Evolutionary conservation across 2,888 invertebrate genomes (phyloP), one percentile per base, ranked within the genome.

Genomic region (Eristalis tenax): DNA sequence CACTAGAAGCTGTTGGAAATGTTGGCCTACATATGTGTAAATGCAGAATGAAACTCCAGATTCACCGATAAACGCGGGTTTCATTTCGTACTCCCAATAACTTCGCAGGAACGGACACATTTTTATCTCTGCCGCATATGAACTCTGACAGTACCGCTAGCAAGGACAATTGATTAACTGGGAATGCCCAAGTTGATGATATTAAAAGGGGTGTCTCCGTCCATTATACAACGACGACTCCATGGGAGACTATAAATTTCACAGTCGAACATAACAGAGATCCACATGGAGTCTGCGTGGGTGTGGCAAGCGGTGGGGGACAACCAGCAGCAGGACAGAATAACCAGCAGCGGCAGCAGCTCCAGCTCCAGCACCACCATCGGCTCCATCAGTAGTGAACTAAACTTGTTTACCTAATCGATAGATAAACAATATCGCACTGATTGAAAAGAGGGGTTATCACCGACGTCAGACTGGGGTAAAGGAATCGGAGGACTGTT

Each of bases 391-490:
- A 56, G 68, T 68, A 83, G 66, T 87, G 87, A 83, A 79, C 83
- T 57, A 79, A 83, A 80, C 79, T 83, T 87, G 87, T 87, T 87
- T 87, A 87, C 83, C 66, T 87, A 87, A 83, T 87, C 76, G 83
- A 76, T 69, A 71, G 87, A 83, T 83, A 87, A 87, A 83, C 83
- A 87, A 87, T 83, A 83, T 87, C 75, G 56, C 50, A 57, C 83
- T 75, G 80, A 87, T 83, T 87, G 79, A 71, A 87, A 69, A 56
- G 26, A 57, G 23, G 69, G 57, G 40, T 22, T 59, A 28, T 66
- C 22, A 15, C 18, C 65, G 66, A 66, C 64, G 66, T 63, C 43
- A 56, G 40, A 57, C 11, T 56, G 63, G 28, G 69, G 38, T 69
- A 26, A 40, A 43, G 68, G 73, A 59, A 76, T 69, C 64, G 23